Conservation (phyloP, 2,797 vertebrate genomes). For the Halcyon smyrnensis region DNA sequence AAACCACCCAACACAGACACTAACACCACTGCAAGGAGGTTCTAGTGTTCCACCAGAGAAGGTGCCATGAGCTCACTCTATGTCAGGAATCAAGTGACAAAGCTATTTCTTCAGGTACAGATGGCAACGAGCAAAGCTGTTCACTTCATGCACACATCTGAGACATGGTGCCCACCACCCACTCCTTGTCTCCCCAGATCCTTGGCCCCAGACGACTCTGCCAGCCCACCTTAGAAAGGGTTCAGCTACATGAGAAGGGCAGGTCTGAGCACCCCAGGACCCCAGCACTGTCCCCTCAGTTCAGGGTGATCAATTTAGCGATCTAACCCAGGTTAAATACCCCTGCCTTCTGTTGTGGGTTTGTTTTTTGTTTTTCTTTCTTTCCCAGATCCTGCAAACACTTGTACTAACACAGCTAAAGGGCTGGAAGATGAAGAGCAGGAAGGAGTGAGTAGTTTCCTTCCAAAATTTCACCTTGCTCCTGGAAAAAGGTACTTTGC, state of each 20-base stretch:
- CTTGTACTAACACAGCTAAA: not conserved
- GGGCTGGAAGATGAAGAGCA: not conserved
- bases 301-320: not conserved
- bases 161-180: not conserved
- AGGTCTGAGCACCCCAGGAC: not conserved
- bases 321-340: not conserved
- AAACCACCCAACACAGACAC: slow-evolving; percentile 39
- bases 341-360: rapidly evolving
- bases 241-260: not conserved
- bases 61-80: not conserved
- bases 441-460: not conserved
- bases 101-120: not conserved
- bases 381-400: not conserved
- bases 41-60: not conserved
- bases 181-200: not conserved
- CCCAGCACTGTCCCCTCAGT: not conserved
- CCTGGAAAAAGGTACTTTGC: not conserved
- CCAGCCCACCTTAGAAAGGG: not conserved
- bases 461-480: not conserved
- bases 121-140: not conserved
- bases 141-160: not conserved
- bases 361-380: too few relatives aligned
- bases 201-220: not conserved
- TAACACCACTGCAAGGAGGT: not conserved
- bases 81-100: not conserved